A percentile compares a stretch with the other conserved stretches of the same genome.
phyloP scores from a whole-genome alignment of 1,140 invertebrate genomes.

The Globodera rostochiensis region DNA sequence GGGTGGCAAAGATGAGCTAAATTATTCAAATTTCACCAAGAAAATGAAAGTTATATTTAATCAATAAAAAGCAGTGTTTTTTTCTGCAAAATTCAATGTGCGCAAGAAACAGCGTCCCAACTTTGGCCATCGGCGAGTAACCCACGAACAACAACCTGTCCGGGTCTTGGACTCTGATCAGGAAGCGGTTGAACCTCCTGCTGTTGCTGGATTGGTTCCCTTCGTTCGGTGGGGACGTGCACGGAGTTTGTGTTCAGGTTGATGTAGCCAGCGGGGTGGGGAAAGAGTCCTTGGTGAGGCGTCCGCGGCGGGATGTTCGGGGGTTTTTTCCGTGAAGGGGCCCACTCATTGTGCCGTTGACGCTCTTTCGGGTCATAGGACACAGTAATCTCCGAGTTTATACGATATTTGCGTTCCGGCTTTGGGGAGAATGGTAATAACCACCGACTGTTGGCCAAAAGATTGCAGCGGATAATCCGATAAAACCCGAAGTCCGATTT shows the following conservation, averaged over 20 bases:
- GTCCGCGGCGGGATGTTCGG: slow-evolving; percentile 17
- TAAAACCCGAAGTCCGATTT: too few species aligned
- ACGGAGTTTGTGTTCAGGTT: not conserved
- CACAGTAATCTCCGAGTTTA: slow-evolving; percentile 50
- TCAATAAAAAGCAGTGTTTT: too few species aligned
- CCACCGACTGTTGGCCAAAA: not conserved
- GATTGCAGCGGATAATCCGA: too few species aligned
- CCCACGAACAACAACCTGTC: too few species aligned
- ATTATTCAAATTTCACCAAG: too few species aligned
- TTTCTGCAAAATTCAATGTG: not conserved
- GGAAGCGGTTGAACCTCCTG: not conserved
- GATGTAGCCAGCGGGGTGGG: not conserved
- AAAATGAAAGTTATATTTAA: too few species aligned
- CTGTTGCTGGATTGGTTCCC: not conserved
- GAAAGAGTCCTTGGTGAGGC: not conserved
- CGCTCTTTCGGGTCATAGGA: slow-evolving; percentile 45
- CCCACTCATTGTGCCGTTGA: not conserved
- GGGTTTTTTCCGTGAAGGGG: not conserved
- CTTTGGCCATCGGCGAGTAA: too few species aligned
- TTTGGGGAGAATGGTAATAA: slow-evolving; percentile 5
- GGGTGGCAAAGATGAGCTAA: too few species aligned
- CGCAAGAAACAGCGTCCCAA: too few species aligned
- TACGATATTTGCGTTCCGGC: slow-evolving; percentile 47
- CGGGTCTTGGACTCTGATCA: too few species aligned
- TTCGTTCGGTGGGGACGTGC: not conserved